Base-by-base conservation (phyloP, 92 coral and sea anemone genomes). In the Phenganax marumi region DNA sequence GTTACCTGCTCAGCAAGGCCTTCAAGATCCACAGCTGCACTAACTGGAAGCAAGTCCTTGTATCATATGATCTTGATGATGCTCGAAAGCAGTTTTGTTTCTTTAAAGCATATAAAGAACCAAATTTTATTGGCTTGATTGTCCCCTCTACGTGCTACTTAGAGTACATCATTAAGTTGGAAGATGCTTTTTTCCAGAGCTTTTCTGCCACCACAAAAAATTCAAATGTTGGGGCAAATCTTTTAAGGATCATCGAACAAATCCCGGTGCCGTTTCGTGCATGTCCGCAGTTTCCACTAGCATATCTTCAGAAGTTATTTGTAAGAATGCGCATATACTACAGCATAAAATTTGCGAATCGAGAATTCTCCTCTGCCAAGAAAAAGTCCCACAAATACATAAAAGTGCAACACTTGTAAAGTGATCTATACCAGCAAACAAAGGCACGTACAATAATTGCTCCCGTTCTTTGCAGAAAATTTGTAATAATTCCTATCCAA, bases 291-390 rank as follows among this genome's bases (percentile, higher is more conserved):
- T 75, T 75, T 54, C 64, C 63, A 50, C 14, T 52, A 6, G 62
- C 19, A 14, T 75, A 21, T n/a, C n/a, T 50, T 8, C 80, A 50
- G 64, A 75, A 75, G 64, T 52, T 75, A 26, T 75, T 50, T 75
- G 16, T 80, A 11, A 23, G 84, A 51, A 80, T 80, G 76, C 21
- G 75, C 16, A 80, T 80, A 1, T 65, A 80, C 49, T 80, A 64
- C 19, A 16, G 60, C 57, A n/a, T 80, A 8, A 66, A 56, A 12
- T 80, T 80, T 68, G 84, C 84, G 23, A 80, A 80, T 70, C 76
- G 76, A 18, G 21, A 66, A 3, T 66, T 77, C 2, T 77, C 49
- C 49, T 19, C 70, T 64, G 5, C 43, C 43, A 60, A 60, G 33
- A 80, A 54, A 50, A 62, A 79, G 51, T 47, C 26, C 50, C 47